These are phyloP conservation scores for Corydoras sp. DNA, from an alignment of 2,113 vertebrate genomes.

Conservation along the genomic window DNA sequence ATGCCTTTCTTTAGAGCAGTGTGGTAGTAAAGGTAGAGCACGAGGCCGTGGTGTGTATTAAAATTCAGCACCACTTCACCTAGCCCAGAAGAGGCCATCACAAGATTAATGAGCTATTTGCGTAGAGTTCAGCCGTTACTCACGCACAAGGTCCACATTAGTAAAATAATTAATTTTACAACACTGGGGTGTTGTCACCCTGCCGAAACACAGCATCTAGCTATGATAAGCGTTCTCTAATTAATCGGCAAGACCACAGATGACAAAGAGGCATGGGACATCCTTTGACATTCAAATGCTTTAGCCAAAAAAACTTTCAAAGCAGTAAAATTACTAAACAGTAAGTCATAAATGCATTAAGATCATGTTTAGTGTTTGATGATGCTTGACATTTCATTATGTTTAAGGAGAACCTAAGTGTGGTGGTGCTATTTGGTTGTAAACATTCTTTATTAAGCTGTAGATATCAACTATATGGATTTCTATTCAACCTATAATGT, in stretches of 20 bases:
- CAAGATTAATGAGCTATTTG: conserved; percentile 85
- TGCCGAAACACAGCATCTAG: conserved; percentile 53
- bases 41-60: conserved; percentile 53
- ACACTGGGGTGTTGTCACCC: conserved; percentile 70
- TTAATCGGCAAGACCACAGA: conserved; percentile 65
- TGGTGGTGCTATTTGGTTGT: no score
- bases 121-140: conserved; percentile 73
- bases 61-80: conserved; percentile 68
- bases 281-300: conserved; percentile 62
- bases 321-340: conserved; percentile 34
- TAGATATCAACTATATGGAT: no score
- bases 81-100: conserved; percentile 62
- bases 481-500: no score
- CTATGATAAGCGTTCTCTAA: conserved; percentile 77
- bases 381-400: no score
- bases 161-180: conserved; percentile 84
- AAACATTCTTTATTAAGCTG: no score
- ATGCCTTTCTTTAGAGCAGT: neutral
- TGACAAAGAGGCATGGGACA: conserved; percentile 46
- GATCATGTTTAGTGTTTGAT: no score
- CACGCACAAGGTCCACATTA: conserved; percentile 66
- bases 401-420: no score
- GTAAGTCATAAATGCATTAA: conserved; percentile 8
- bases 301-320: conserved; percentile 41
- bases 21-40: conserved; percentile 49